Evolutionary conservation across 2,113 vertebrate species (phyloP).

Genomic region (Oryzias woworae): DNA sequence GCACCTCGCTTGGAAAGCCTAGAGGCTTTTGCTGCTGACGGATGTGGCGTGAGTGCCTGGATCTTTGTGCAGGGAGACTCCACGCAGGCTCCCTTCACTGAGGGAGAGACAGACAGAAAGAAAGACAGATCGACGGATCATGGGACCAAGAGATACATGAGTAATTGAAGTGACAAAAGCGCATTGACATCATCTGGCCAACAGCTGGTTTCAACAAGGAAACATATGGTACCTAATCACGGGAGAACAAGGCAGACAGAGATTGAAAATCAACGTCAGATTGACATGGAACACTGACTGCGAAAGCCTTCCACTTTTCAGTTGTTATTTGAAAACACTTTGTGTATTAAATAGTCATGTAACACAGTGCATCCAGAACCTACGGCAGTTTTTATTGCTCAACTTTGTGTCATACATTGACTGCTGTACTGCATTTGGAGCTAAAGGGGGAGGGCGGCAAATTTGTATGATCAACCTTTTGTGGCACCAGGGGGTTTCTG

Average conservation of each 20-base stretch:
- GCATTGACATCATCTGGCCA: slow-evolving; percentile 59
- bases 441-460: neutral
- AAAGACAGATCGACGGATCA: slow-evolving; percentile 16
- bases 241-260: slow-evolving; percentile 38
- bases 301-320: neutral
- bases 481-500: too few species aligned
- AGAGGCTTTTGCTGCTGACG: slow-evolving; percentile 35
- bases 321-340: slow-evolving; percentile 11
- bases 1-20: slow-evolving; percentile 41
- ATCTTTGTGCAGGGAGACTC: slow-evolving; percentile 2
- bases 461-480: too few species aligned
- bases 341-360: slow-evolving; percentile 11
- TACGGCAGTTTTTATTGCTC: neutral
- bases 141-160: slow-evolving; percentile 4
- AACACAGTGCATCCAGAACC: neutral
- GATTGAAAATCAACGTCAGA: slow-evolving; percentile 1
- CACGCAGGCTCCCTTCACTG: neutral
- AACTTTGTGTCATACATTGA: neutral
- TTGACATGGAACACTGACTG: neutral
- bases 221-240: slow-evolving; percentile 46
- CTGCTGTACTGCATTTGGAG: neutral
- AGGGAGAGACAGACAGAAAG: slow-evolving; percentile 9
- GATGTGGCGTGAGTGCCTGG: slow-evolving; percentile 9
- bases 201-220: slow-evolving; percentile 31
- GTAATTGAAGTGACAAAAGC: slow-evolving; percentile 42